Percentiles rank a stretch among this genome's conserved stretches.
phyloP scores from a whole-genome alignment of 2,888 invertebrate genomes.

The Gonocerus acuteangulatus region DNA sequence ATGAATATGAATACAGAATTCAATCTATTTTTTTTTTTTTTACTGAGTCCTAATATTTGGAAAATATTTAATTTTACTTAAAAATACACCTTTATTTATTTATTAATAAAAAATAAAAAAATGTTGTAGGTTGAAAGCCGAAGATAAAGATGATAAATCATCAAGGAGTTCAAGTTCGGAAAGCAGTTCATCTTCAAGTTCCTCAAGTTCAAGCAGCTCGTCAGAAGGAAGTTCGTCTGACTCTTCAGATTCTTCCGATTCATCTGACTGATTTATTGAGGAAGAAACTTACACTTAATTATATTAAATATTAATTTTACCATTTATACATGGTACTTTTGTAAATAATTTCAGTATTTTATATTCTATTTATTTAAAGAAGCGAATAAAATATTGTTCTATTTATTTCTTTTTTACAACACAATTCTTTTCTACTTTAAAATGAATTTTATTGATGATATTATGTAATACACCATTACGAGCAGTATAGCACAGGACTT shows the following conservation, averaged over 20 bases:
- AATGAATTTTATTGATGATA: too few relatives aligned
- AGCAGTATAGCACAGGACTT: too few relatives aligned
- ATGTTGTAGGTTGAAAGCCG: not conserved
- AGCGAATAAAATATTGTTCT: too few relatives aligned
- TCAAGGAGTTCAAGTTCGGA: constrained; percentile 18
- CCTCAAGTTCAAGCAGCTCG: constrained; percentile 28
- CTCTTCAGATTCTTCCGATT: constrained; percentile 11
- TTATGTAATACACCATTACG: too few relatives aligned
- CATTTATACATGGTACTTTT: constrained; percentile 7
- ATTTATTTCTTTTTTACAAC: too few relatives aligned
- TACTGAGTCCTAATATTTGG: too few relatives aligned
- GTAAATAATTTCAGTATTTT: constrained; percentile 4
- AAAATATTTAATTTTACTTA: too few relatives aligned
- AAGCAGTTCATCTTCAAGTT: constrained; percentile 4
- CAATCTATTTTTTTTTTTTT: too few relatives aligned
- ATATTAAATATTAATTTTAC: not conserved
- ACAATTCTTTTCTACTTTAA: too few relatives aligned
- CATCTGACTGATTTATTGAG: constrained; percentile 7
- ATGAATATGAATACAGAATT: too few relatives aligned
- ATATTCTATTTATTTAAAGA: not conserved
- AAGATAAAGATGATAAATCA: not conserved
- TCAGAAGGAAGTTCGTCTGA: constrained; percentile 23
- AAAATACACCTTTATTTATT: too few relatives aligned
- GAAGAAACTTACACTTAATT: not conserved
- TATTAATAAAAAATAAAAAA: too few relatives aligned